These are phyloP conservation scores for Channa argus DNA, from an alignment of 2,113 vertebrate genomes.

Conservation along the genomic window DNA sequence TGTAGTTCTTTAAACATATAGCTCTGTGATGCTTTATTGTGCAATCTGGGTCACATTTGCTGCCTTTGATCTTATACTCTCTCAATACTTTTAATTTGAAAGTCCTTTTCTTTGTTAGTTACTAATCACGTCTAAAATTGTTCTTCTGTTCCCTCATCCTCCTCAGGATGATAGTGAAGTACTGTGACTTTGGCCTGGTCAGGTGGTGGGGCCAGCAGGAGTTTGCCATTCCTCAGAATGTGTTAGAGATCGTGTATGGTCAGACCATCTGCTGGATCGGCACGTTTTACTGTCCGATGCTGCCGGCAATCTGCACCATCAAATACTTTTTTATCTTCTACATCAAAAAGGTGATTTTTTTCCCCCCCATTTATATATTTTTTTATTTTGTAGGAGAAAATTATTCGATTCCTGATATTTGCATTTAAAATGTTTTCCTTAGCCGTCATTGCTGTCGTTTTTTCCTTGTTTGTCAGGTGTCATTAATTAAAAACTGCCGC, in stretches of 20 bases:
- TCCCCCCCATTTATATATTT: too few relatives aligned
- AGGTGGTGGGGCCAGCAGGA: slow-evolving; percentile 91
- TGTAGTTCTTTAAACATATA: not conserved
- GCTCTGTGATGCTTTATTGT: too few relatives aligned
- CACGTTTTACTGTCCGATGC: slow-evolving; percentile 92
- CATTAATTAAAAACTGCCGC: slow-evolving; percentile 88
- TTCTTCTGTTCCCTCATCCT: not conserved
- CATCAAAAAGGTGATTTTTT: slow-evolving; percentile 90
- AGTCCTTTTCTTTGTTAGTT: too few relatives aligned
- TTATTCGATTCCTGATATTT: not conserved
- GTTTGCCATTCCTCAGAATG: slow-evolving; percentile 93
- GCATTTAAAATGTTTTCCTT: not conserved
- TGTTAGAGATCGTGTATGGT: slow-evolving; percentile 94
- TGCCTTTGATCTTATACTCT: too few relatives aligned
- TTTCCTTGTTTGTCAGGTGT: slow-evolving; percentile 69
- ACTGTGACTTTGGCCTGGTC: slow-evolving; percentile 84
- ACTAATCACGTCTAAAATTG: not conserved
- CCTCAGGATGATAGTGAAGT: slow-evolving; percentile 87
- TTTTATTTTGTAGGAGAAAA: not conserved
- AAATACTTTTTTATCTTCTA: slow-evolving; percentile 97
- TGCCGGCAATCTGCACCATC: slow-evolving; percentile 92
- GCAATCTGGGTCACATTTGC: too few relatives aligned
- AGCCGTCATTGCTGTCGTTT: too few relatives aligned
- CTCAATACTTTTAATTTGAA: too few relatives aligned
- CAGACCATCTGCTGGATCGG: slow-evolving; percentile 99